A percentile compares a stretch with the other conserved stretches of the same genome.
These are phyloP conservation scores for Formica selysi DNA, from an alignment of 1,140 invertebrate genomes.

Conservation along the genomic window DNA sequence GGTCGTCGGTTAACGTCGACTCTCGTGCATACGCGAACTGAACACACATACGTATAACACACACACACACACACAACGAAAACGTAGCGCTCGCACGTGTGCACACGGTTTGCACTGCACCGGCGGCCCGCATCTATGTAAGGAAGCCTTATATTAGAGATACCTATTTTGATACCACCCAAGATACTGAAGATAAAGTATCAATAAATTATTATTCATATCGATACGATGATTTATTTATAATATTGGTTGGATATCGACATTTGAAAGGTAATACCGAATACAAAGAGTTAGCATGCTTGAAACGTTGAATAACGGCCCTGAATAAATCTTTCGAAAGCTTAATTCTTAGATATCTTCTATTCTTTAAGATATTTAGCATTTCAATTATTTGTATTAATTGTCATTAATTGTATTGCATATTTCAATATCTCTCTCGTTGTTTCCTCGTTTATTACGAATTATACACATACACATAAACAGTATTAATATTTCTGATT, in stretches of 20 bases:
- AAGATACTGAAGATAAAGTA: conserved; percentile 27
- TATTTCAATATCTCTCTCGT: not conserved
- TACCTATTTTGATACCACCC: conserved; percentile 20
- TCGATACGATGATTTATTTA: conserved; percentile 14
- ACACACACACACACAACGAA: conserved; percentile 30
- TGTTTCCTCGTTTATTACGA: not conserved
- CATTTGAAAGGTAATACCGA: not conserved
- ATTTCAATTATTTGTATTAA: not conserved
- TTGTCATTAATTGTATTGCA: not conserved
- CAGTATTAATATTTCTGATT: not conserved
- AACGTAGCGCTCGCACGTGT: conserved; percentile 61
- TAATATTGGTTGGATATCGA: not conserved
- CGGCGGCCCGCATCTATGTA: conserved; percentile 25
- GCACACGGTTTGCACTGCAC: conserved; percentile 48
- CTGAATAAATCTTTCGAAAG: not conserved
- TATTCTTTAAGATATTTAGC: not conserved
- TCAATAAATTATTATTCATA: conserved; percentile 21
- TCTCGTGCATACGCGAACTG: conserved; percentile 67
- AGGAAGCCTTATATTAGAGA: conserved; percentile 10
- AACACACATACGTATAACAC: conserved; percentile 14
- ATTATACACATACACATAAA: not conserved
- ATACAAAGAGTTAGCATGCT: not conserved
- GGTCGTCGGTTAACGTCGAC: conserved; percentile 73
- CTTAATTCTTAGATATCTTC: not conserved
- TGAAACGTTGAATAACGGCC: not conserved